Base-by-base conservation (phyloP, 2,797 vertebrate genomes). In the Scolopax bukidnonensis region DNA sequence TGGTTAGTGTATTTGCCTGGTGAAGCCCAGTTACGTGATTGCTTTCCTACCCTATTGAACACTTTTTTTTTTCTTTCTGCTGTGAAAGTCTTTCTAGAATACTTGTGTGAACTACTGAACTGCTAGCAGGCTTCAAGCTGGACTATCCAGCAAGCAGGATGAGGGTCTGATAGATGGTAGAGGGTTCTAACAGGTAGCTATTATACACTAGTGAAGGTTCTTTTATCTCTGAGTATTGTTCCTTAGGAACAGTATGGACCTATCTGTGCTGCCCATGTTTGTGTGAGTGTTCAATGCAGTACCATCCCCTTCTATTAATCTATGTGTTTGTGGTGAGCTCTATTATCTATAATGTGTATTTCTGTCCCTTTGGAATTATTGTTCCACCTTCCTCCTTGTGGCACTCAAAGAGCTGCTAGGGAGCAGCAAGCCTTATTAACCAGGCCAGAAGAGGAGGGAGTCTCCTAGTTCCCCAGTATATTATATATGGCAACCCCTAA, bases 341-440 rank as follows among this genome's bases (percentile, higher is more conserved):
- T 48, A 9, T 74, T 38, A 45, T 11, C 48, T 60, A 10, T 27
- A 40, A 2, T 0, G 1, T 47, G 13, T 65, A 4, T 43, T 9
- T 59, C 43, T 84, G 45, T 56, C 30, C 38, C 27, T 47, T 65
- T n/a, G 54, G 32, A 91, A 32, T 76, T 75, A 28, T 3, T 57
- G 15, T 14, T 87, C 4, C 4, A 19, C 48, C 48, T 60, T 71
- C 24, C 27, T 43, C 27, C 12, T 56, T 33, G 12, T 41, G 30
- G 27, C 41, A 20, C 38, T 40, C 54, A 36, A 36, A 32, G 84
- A 25, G 23, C 16, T 71, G 25, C 27, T 45, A 15, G 5, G 38
- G 45, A 68, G 32, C 70, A 81, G 61, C 27, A 64, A 23, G 17
- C 79, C 4, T 17, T 64, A 14, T 0, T 81, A 43, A 47, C 9